Base-by-base conservation (phyloP, 1,140 invertebrate genomes). In the Chionoecetes opilio region DNA sequence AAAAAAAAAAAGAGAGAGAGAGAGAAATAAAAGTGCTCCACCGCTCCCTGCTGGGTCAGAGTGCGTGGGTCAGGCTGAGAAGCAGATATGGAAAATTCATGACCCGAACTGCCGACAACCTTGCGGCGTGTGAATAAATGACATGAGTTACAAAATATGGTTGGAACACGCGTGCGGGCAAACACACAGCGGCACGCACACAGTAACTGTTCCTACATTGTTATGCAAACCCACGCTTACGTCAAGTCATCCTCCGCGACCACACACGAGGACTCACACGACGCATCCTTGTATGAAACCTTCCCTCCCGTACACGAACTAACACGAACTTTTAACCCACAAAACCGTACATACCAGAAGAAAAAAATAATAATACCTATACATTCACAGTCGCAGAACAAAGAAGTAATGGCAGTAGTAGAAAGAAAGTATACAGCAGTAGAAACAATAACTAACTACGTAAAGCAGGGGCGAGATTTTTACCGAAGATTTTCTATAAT, bases 81-180 rank as follows among this genome's bases (percentile, higher is more conserved):
- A n/a, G 63, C 63, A 75, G 63, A 75, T 75, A 75, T 75, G 63
- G 63, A 75, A 75, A 75, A 75, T 75, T 75, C 63, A 75, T 75
- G 63, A 75, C 63, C 63, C 26, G 63, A n/a, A 75, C 63, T 75
- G 63, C 63, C 63, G n/a, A 75, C 63, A 75, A 26, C 21, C n/a
- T n/a, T n/a, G 63, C 63, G 63, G 63, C 63, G 63, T 75, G 63
- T 75, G 63, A 75, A 75, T 75, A 75, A 75, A 75, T 26, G 63
- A n/a, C 63, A n/a, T n/a, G 63, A n/a, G 8, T 75, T 75, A 75
- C 63, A n/a, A n/a, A n/a, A n/a, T 75, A 75, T 75, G 63, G 63
- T 26, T 21, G 21, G 63, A 5, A 75, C 63, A 75, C 63, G 63
- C 63, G 46, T 53, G 63, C 63, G 8, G 63, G 63, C 21, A n/a